Evolutionary conservation across 2,888 invertebrate species (phyloP).

Genomic region (Tanytarsus gracilentus): DNA sequence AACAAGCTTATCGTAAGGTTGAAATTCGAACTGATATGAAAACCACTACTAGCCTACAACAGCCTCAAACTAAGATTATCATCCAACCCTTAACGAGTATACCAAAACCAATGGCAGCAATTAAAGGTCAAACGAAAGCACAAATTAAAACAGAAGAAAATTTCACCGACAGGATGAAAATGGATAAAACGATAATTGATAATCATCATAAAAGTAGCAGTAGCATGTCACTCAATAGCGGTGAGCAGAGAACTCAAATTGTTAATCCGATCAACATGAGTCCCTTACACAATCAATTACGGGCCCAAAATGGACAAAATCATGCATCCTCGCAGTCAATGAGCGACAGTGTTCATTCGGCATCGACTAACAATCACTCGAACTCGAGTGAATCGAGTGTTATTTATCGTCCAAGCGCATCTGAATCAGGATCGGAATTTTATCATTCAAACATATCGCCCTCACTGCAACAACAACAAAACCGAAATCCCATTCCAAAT

Average conservation of each 20-base stretch:
- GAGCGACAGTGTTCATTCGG: constrained; percentile 58
- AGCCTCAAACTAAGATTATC: constrained; percentile 30
- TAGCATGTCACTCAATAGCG: constrained; percentile 16
- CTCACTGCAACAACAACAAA: constrained; percentile 30
- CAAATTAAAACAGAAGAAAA: constrained; percentile 2
- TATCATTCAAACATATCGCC: constrained; percentile 34
- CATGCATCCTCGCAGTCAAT: constrained; percentile 40
- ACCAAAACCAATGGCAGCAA: constrained; percentile 85
- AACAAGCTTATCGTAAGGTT: constrained; percentile 1
- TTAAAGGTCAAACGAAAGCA: constrained; percentile 83
- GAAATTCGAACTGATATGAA: constrained; percentile 20
- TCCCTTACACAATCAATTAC: constrained; percentile 17
- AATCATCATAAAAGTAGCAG: constrained; percentile 6
- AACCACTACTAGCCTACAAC: no score
- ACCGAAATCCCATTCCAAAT: constrained; percentile 45
- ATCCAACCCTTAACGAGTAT: constrained; percentile 52
- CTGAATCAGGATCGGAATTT: constrained; percentile 58
- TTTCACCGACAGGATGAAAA: constrained; percentile 5
- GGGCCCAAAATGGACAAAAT: background rate
- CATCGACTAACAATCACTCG: constrained; percentile 55
- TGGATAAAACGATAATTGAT: background rate
- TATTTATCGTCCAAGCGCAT: constrained; percentile 58
- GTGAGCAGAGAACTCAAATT: constrained; percentile 14
- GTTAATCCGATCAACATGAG: constrained; percentile 23
- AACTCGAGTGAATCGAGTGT: constrained; percentile 66